Conservation (phyloP, 2,888 invertebrate species). For the Abscondita cerata region DNA sequence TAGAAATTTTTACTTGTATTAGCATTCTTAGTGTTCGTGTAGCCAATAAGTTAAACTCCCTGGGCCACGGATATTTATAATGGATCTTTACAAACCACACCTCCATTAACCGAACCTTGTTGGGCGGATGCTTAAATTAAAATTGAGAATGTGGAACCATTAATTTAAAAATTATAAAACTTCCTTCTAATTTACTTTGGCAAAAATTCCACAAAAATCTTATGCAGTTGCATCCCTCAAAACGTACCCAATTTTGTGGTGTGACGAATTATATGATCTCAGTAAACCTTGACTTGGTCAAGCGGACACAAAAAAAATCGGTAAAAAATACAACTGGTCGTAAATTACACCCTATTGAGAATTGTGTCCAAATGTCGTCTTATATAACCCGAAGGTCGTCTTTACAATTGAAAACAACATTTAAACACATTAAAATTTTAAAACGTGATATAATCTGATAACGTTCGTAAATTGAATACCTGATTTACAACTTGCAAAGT, state of each 20-base stretch:
- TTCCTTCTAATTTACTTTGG: constrained; percentile 6
- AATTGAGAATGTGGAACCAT: constrained; percentile 28
- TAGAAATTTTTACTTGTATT: constrained; percentile 35
- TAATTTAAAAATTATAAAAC: constrained; percentile 26
- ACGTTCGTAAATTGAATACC: too few relatives aligned
- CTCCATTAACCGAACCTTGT: constrained; percentile 29
- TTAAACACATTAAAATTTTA: too few relatives aligned
- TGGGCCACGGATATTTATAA: constrained; percentile 37
- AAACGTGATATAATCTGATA: too few relatives aligned
- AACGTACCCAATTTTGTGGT: constrained; percentile 6
- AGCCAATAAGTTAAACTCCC: constrained; percentile 38
- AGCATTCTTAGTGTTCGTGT: constrained; percentile 37
- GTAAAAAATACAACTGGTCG: constrained; percentile 25
- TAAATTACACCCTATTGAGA: constrained; percentile 23
- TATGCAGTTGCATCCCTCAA: not conserved
- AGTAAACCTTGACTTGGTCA: constrained; percentile 8
- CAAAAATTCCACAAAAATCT: constrained; percentile 13
- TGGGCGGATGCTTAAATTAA: constrained; percentile 29
- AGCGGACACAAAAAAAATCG: constrained; percentile 16
- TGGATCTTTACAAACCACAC: constrained; percentile 39
- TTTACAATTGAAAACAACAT: not conserved
- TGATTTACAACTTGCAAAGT: too few relatives aligned
- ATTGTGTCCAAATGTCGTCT: constrained; percentile 17
- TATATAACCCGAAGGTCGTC: constrained; percentile 14
- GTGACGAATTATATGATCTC: constrained; percentile 22